Conservation (phyloP, 1,140 invertebrate genomes). For the Schlechtendalia chinensis region DNA sequence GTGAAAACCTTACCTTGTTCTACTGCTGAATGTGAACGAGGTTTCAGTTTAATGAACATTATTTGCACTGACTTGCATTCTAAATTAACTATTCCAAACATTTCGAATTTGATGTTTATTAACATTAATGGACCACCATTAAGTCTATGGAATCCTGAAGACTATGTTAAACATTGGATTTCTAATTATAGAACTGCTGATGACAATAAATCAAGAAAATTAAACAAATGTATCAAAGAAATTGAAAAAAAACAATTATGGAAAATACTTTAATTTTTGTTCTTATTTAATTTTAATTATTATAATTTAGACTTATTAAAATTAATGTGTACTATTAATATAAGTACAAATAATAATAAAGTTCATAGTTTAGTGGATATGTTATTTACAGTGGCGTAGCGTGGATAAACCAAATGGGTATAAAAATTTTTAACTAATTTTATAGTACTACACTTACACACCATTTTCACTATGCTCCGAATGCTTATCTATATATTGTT, state of each 20-base stretch:
- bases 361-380: too few relatives aligned
- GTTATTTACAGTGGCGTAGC: too few relatives aligned
- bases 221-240: background rate
- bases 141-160: background rate
- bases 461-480: too few relatives aligned
- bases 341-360: too few relatives aligned
- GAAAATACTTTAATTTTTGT: background rate
- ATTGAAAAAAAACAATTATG: background rate
- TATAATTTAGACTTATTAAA: too few relatives aligned
- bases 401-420: too few relatives aligned
- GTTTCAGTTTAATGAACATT: slow-evolving; percentile 1
- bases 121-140: background rate
- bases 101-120: background rate
- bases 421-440: too few relatives aligned
- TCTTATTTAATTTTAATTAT: too few relatives aligned
- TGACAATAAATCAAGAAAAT: background rate
- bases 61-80: background rate
- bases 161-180: background rate
- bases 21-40: background rate
- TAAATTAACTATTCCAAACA: background rate
- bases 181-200: background rate
- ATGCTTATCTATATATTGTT: too few relatives aligned
- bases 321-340: too few relatives aligned
- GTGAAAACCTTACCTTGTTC: background rate
- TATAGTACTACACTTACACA: too few relatives aligned